A percentile compares a stretch with the other conserved stretches of the same genome.
Evolutionary conservation across 1,140 invertebrate species (phyloP).

Genomic region (Amphibalanus amphitrite): DNA sequence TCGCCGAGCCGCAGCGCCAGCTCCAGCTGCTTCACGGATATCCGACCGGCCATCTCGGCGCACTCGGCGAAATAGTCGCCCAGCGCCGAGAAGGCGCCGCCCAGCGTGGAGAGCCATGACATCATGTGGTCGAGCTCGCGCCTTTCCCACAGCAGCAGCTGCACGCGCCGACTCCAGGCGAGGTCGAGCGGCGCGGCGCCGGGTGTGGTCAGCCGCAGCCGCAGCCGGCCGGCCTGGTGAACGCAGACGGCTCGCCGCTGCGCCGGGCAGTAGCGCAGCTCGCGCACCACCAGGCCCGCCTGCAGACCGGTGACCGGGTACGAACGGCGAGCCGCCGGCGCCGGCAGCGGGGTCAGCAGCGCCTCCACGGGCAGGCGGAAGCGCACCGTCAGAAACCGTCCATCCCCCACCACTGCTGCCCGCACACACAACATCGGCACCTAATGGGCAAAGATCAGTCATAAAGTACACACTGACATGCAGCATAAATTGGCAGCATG

Average conservation of each 20-base stretch:
- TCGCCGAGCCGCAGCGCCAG: conserved; percentile 61
- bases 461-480: no score
- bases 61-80: conserved; percentile 64
- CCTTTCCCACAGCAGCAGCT: conserved; percentile 30
- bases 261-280: neutral
- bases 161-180: neutral
- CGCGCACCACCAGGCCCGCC: neutral
- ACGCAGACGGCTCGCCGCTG: neutral
- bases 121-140: conserved; percentile 65
- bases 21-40: conserved; percentile 61
- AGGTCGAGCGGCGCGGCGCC: neutral
- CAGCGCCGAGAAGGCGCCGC: conserved; percentile 80
- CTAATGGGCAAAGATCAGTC: no score
- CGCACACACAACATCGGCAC: no score
- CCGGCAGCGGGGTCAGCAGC: no score
- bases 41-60: conserved; percentile 66
- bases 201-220: neutral
- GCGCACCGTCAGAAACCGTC: no score
- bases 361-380: no score
- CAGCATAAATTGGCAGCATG: no score
- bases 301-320: neutral
- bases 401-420: no score
- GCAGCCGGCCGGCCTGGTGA: neutral
- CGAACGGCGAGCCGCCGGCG: no score
- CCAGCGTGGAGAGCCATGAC: conserved; percentile 89